Conservation (phyloP, 2,888 invertebrate genomes). For the Mimachlamys varia region DNA sequence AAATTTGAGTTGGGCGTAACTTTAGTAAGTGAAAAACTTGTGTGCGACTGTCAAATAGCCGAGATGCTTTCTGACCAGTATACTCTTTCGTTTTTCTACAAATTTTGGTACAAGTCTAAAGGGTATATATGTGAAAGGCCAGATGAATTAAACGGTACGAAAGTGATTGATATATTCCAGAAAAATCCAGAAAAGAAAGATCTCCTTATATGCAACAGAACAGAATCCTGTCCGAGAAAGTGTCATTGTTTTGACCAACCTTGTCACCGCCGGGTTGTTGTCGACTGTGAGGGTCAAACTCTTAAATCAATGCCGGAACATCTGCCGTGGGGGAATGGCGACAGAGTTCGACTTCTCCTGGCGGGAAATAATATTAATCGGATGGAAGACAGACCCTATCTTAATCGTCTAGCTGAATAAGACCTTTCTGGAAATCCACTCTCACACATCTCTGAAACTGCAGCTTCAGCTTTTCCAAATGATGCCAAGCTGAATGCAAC, state of each 20-base stretch:
- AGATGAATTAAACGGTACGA: background rate
- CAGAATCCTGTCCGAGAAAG: constrained; percentile 8
- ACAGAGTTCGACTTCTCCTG: constrained; percentile 23
- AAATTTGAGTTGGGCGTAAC: constrained; percentile 2
- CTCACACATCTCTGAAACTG: constrained; percentile 23
- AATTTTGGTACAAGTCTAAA: constrained; percentile 2
- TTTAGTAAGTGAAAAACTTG: background rate
- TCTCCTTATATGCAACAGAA: constrained; percentile 35
- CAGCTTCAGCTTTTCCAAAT: background rate
- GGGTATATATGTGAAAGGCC: constrained; percentile 32
- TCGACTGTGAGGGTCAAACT: constrained; percentile 35
- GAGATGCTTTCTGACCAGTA: background rate
- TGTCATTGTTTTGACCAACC: constrained; percentile 44
- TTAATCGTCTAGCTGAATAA: constrained; percentile 30
- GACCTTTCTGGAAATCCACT: constrained; percentile 41
- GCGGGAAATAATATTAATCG: constrained; percentile 33
- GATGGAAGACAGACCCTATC: constrained; percentile 13
- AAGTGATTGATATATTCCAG: background rate
- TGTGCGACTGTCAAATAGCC: constrained; percentile 46
- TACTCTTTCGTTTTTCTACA: background rate
- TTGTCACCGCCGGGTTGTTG: constrained; percentile 24
- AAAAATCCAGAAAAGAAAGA: background rate
- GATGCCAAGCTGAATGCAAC: background rate
- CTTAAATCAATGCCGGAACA: constrained; percentile 37
- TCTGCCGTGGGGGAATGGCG: constrained; percentile 34